Percentiles rank a stretch among this genome's conserved stretches.
Evolutionary conservation across 2,797 vertebrate species (phyloP).

Genomic region (Argya squamiceps): DNA sequence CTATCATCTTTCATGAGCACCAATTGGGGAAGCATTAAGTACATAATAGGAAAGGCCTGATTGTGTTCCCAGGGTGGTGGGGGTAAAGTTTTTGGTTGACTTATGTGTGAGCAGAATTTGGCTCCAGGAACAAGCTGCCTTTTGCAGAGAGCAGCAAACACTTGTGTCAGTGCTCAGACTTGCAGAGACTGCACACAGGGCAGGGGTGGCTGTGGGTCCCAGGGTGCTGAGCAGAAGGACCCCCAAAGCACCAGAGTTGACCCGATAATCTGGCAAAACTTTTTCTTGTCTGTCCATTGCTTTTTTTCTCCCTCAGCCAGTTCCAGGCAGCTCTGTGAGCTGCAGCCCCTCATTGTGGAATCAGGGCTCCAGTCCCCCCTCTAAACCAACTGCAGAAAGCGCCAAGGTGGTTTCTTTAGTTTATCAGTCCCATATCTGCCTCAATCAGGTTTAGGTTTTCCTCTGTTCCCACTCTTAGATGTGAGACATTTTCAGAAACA

Average conservation of each 20-base stretch:
- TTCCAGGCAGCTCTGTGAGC: neutral
- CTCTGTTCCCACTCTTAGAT: neutral
- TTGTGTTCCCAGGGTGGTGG: neutral
- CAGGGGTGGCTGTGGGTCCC: neutral
- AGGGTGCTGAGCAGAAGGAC: rapidly evolving
- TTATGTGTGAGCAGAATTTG: neutral
- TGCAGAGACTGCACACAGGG: neutral
- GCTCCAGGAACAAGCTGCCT: neutral
- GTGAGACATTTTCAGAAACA: neutral
- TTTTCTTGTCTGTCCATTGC: neutral
- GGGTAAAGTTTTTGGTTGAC: neutral
- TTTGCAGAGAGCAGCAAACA: neutral
- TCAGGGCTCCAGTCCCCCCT: neutral
- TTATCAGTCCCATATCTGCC: neutral
- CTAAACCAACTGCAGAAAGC: neutral
- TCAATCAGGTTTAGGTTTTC: neutral
- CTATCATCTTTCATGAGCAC: neutral
- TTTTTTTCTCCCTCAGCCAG: neutral
- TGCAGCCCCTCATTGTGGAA: neutral
- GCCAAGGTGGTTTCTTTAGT: neutral
- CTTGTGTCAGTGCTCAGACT: neutral
- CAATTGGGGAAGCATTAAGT: neutral
- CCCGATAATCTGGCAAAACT: neutral
- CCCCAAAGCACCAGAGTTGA: too few species aligned
- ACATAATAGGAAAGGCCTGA: neutral